Conservation (phyloP, 1,140 invertebrate genomes). For the Anagrus nilaparvatae region DNA sequence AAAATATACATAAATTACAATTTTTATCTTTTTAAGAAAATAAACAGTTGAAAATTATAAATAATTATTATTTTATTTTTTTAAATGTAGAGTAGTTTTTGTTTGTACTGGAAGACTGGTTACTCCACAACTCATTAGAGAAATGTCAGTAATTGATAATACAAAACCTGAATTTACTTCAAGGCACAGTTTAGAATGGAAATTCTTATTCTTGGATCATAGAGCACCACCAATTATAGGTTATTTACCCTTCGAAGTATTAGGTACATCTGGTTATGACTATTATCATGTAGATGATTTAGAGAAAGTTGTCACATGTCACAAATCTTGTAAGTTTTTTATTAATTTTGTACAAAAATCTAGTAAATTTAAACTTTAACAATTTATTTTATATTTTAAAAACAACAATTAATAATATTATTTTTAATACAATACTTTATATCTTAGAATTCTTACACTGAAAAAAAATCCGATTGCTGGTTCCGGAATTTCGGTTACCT, state of each 20-base stretch:
- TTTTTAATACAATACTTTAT: constrained; percentile 1
- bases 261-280: constrained; percentile 92
- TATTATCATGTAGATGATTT: constrained; percentile 93
- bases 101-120: constrained; percentile 74
- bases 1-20: not conserved
- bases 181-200: constrained; percentile 90
- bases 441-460: not conserved
- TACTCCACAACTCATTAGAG: constrained; percentile 73
- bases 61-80: constrained; percentile 7
- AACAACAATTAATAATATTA: not conserved
- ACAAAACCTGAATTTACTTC: constrained; percentile 84
- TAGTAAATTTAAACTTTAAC: constrained; percentile 2
- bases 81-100: constrained; percentile 55
- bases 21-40: no score
- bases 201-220: constrained; percentile 89
- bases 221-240: constrained; percentile 89
- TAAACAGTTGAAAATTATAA: no score
- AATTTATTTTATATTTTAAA: not conserved
- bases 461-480: not conserved
- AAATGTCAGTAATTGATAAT: constrained; percentile 74
- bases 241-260: constrained; percentile 87
- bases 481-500: not conserved
- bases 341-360: not conserved
- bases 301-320: constrained; percentile 76
- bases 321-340: constrained; percentile 67